Evolutionary conservation across 2,797 vertebrate genomes (phyloP), one percentile per base, ranked within the genome.

Genomic region (Lateolabrax maculatus): DNA sequence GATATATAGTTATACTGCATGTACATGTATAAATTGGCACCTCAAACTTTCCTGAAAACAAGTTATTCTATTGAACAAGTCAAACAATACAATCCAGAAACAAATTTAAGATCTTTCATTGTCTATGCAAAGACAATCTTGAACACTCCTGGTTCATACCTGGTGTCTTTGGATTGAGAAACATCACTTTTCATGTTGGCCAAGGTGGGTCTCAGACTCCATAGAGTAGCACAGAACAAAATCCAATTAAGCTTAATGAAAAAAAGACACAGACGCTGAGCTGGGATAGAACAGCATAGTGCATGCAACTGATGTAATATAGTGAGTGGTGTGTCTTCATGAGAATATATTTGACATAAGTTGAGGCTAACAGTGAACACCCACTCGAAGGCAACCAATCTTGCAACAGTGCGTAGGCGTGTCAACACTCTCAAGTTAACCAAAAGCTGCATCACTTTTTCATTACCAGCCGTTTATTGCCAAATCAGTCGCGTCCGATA

Each of bases 141-240:
- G 5, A 39, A 27, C 39, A 10, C 23, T 61, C 19, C 7, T 21
- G 6, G 1, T 3, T 9, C n/a, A 36, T 69, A 92, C 90, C 79
- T 74, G 64, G 84, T 96, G 55, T 95, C 88, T 79, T 87, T 94
- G 82, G 95, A 85, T 13, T 94, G 91, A 31, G 95, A 95, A 51
- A 93, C 80, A 15, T 94, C 91, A 69, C 92, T 92, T 85, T 92
- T 96, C 83, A 95, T 94, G 77, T 88, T 94, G 46, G 85, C 85
- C 69, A 96, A 51, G 11, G 93, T 95, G 12, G 86, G 84, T 82
- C 81, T 93, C 65, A 96, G 81, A 84, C 90, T 92, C 90, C 90
- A 94, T 46, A 96, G 68, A 34, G 93, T 92, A 49, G 90, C 90
- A 71, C 90, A 81, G 74, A 95, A 95, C 79, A 96, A 77, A 13